These are phyloP conservation scores for Penaeus chinensis DNA, from an alignment of 1,140 invertebrate genomes.

Conservation along the genomic window DNA sequence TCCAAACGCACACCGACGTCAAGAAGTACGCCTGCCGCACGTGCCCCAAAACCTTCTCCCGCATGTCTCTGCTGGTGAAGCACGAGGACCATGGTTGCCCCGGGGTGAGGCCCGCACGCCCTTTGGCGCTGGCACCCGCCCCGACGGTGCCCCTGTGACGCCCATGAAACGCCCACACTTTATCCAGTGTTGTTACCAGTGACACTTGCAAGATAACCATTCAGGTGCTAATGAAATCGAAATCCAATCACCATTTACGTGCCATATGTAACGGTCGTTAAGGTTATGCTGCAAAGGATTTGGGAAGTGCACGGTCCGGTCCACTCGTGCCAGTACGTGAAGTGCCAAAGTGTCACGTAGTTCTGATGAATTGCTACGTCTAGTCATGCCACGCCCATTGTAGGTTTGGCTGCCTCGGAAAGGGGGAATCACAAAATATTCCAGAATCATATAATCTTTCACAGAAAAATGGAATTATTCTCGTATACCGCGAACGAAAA, in stretches of 20 bases:
- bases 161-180: background rate
- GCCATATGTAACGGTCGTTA: no score
- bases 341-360: constrained; percentile 14
- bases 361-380: constrained; percentile 19
- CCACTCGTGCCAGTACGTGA: background rate
- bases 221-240: no score
- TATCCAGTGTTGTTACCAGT: no score
- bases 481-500: no score
- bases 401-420: constrained; percentile 24
- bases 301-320: no score
- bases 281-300: no score
- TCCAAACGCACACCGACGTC: constrained; percentile 53
- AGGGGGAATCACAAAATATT: background rate
- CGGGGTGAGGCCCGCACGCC: constrained; percentile 25
- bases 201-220: no score
- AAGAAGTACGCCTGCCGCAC: constrained; percentile 56
- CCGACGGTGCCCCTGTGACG: constrained; percentile 33
- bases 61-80: constrained; percentile 94
- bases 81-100: constrained; percentile 89
- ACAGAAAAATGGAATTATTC: no score
- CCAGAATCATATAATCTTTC: no score
- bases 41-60: constrained; percentile 89
- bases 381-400: constrained; percentile 49
- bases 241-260: no score
- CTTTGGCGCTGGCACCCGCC: constrained; percentile 34